Evolutionary conservation across 2,113 vertebrate species (phyloP), one percentile per base, ranked within the genome.

Genomic region (Arvicanthis niloticus): DNA sequence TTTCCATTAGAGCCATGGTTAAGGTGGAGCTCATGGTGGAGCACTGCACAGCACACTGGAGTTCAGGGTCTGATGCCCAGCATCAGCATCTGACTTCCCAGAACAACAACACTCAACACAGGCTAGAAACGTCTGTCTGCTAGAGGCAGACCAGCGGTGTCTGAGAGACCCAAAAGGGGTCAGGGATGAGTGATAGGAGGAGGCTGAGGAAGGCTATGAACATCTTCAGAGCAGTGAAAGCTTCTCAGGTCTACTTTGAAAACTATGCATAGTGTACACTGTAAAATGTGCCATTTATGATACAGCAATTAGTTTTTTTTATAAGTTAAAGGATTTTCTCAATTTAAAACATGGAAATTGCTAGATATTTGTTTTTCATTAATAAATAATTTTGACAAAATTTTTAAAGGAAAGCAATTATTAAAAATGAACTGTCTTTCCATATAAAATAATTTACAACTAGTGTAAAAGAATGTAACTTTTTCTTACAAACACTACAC

Each of bases 401-500:
- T 81, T 93, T 72, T 92, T n/a, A 56, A 84, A 62, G 29, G 88
- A 84, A 94, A 94, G 40, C 45, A 96, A 94, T 93, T 94, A 89
- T 75, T 91, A 87, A 96, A 77, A 96, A 65, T 24, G 4, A 31
- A 87, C 26, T 68, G 48, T 15, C 12, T 91, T 95, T 96, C 45
- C 82, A 95, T 81, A 89, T 82, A 26, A 93, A 92, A 96, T 91
- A 90, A 86, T 56, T 45, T 56, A 88, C 17, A 91, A 76, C 58
- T 86, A 45, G 91, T 92, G 84, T 84, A 95, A 85, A 42, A 90
- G 34, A 60, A 22, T 65, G 0, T 56, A 91, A 91, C 42, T 87
- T 89, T 85, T 84, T 95, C 82, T 94, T 95, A 72, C 73, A 60
- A 91, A 97, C 77, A 94, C 77, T 92, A 96, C 87, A 58, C 37